Base-by-base conservation (phyloP, 2,113 vertebrate species). In the Synodontis membranacea region DNA sequence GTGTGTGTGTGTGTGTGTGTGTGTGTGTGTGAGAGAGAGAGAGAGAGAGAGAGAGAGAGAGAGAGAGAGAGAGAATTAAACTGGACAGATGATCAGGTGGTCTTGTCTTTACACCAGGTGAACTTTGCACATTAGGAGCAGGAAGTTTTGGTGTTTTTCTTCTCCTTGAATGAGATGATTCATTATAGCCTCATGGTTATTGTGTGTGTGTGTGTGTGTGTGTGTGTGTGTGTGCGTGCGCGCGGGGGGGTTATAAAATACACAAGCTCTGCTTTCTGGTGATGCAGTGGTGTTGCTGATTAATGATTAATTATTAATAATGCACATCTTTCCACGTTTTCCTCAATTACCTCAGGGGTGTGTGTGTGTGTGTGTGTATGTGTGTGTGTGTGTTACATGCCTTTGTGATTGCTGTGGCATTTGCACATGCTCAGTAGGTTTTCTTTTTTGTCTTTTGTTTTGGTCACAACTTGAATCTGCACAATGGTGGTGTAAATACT, bases 401-500 rank as follows among this genome's bases (percentile, higher is more conserved):
- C 19, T 28, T 34, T 52, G 48, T 76, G 44, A 37, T 80, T 58
- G 21, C 50, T 79, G 76, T 84, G 31, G 68, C 66, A 48, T 79
- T 85, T 44, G 37, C 74, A 76, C 79, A 81, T 54, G 56, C 72
- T 44, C 21, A 42, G 62, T 79, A 66, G 39, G 70, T 56, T 62
- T 31, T 64, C 23, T 44, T 25, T 42, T 68, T 52, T 48, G 28
- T 31, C 21, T 80, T 70, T 74, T 52, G 31, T 82, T 84, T 83
- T 88, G 75, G 66, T 74, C 39, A 86, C 79, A 52, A 50, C 54
- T 39, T 52, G 58, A 54, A 58, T 86, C 83, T 90, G 88, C 86
- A 90, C 88, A 86, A 68, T 68, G 84, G 60, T 72, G 48, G 28
- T 88, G 89, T 89, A 90, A 86, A 86, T 90, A 90, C 64, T 85